Evolutionary conservation across 2,888 invertebrate species (phyloP).

Genomic region (Loripinus fragilis): DNA sequence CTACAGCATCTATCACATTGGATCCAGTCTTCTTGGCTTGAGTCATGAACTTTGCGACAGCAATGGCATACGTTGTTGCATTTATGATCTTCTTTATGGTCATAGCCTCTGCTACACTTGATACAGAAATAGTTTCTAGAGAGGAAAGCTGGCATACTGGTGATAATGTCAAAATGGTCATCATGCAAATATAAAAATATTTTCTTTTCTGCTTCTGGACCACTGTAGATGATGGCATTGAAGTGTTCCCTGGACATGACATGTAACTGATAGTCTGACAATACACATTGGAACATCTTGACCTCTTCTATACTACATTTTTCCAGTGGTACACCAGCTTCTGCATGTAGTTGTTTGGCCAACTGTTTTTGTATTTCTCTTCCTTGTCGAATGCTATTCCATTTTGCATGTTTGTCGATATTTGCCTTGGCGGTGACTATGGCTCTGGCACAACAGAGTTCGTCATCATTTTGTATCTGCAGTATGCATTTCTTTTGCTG

Average conservation of each 20-base stretch:
- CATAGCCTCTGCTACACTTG: conserved; percentile 26
- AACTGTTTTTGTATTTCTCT: conserved; percentile 29
- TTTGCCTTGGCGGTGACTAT: conserved; percentile 51
- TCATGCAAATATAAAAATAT: conserved; percentile 44
- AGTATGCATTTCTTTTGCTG: conserved; percentile 28
- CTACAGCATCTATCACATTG: conserved; percentile 27
- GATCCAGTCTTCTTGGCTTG: conserved; percentile 11
- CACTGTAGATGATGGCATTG: conserved; percentile 41
- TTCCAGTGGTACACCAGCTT: conserved; percentile 22
- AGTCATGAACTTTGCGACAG: conserved; percentile 30
- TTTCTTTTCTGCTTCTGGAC: conserved; percentile 36
- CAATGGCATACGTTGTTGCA: conserved; percentile 34
- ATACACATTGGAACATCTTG: conserved; percentile 35
- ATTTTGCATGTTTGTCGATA: conserved; percentile 39
- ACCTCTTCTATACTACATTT: conserved; percentile 49
- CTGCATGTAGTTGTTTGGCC: no score
- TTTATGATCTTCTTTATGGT: conserved; percentile 3
- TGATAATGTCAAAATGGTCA: conserved; percentile 51
- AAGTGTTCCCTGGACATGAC: conserved; percentile 45
- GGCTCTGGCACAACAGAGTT: conserved; percentile 52
- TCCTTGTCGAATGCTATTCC: conserved; percentile 37
- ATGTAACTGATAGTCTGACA: conserved; percentile 36
- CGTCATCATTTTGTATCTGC: conserved; percentile 42
- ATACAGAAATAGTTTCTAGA: conserved; percentile 29
- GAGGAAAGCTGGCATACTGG: conserved; percentile 45